Conservation (phyloP, 2,888 invertebrate genomes). For the Amblyjoppa proteus region DNA sequence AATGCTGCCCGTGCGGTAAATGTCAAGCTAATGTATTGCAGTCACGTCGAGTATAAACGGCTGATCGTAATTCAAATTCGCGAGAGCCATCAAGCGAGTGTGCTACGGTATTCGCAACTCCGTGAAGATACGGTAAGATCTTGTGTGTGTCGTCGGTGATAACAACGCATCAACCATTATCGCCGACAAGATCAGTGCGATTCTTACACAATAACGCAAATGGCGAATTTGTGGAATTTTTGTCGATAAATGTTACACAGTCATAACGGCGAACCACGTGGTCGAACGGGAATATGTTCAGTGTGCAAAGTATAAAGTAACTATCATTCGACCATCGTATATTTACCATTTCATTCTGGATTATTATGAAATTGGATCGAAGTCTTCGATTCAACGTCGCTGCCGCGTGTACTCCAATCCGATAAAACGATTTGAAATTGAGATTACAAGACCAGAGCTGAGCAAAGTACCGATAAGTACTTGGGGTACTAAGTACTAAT, state of each 20-base stretch:
- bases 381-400: slow-evolving; percentile 29
- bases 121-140: slow-evolving; percentile 34
- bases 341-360: background rate
- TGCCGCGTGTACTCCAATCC: background rate
- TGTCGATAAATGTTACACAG: background rate
- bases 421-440: slow-evolving; percentile 54
- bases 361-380: slow-evolving; percentile 31
- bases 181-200: slow-evolving; percentile 28
- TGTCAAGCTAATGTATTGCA: slow-evolving; percentile 70
- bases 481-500: too few relatives aligned
- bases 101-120: slow-evolving; percentile 22
- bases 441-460: slow-evolving; percentile 30
- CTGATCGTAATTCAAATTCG: slow-evolving; percentile 65
- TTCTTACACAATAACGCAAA: slow-evolving; percentile 25
- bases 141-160: slow-evolving; percentile 49
- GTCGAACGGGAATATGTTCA: background rate
- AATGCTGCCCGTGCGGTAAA: slow-evolving; percentile 57
- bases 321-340: background rate
- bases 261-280: background rate
- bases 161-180: slow-evolving; percentile 51
- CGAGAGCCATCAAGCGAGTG: slow-evolving; percentile 31
- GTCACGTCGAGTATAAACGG: slow-evolving; percentile 63
- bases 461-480: too few relatives aligned
- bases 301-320: background rate
- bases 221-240: slow-evolving; percentile 17